phyloP scores from a whole-genome alignment of 2,888 invertebrate genomes.

The Habrosyne pyritoides region DNA sequence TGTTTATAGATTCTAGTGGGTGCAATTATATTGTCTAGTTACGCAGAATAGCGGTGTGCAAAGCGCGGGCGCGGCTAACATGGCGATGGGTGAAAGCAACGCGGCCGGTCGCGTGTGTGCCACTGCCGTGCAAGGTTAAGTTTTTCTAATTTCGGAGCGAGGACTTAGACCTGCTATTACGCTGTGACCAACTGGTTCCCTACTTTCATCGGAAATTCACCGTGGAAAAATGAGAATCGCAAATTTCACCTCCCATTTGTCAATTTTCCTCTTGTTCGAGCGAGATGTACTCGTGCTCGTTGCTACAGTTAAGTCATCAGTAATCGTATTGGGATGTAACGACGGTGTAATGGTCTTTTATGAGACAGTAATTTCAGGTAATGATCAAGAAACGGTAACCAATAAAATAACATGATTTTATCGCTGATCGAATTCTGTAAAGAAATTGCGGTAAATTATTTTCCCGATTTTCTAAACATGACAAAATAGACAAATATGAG shows the following conservation, averaged over 20 bases:
- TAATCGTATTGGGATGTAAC: not conserved
- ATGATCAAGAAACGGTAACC: not conserved
- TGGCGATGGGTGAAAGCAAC: constrained; percentile 74
- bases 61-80: constrained; percentile 52
- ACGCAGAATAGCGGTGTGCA: constrained; percentile 49
- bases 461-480: too few relatives aligned
- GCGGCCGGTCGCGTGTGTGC: constrained; percentile 64
- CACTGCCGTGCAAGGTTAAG: constrained; percentile 73
- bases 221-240: constrained; percentile 60
- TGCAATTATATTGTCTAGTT: constrained; percentile 60
- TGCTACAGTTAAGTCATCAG: not conserved
- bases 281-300: constrained; percentile 12
- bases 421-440: constrained; percentile 10
- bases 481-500: too few relatives aligned
- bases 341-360: not conserved
- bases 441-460: constrained; percentile 30
- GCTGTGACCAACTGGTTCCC: constrained; percentile 50
- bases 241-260: constrained; percentile 47
- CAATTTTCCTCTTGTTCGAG: constrained; percentile 42
- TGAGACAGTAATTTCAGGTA: not conserved
- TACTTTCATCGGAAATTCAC: constrained; percentile 74
- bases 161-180: constrained; percentile 64
- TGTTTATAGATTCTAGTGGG: constrained; percentile 13
- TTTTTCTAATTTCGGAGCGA: constrained; percentile 77
- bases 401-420: not conserved